Evolutionary conservation across 2,797 vertebrate genomes (phyloP).

Genomic region (Tokudaia muenninki): DNA sequence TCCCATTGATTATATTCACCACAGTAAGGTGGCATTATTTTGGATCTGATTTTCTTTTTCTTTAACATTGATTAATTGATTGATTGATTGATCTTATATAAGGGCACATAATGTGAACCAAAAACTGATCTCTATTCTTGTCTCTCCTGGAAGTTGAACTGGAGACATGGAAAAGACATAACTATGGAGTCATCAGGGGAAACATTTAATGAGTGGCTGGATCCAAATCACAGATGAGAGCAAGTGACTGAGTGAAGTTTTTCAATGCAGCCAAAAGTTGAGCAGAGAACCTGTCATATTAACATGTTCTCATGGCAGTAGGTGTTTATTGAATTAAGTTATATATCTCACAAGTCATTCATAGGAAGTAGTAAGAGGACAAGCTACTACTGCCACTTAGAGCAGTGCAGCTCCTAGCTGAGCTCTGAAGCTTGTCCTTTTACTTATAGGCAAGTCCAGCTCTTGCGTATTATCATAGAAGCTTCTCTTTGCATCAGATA

Average conservation of each 20-base stretch:
- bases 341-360: not conserved
- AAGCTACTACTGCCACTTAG: not conserved
- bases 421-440: not conserved
- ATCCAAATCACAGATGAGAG: not conserved
- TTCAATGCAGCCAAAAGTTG: not conserved
- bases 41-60: not conserved
- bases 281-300: not conserved
- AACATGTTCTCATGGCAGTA: not conserved
- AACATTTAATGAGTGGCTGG: not conserved
- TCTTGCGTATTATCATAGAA: not conserved
- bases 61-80: slow-evolving; percentile 1
- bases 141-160: not conserved
- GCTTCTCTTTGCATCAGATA: not conserved
- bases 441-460: not conserved
- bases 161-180: not conserved
- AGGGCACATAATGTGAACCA: not conserved
- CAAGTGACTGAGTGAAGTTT: not conserved
- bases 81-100: not conserved
- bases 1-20: slow-evolving; percentile 6
- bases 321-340: not conserved
- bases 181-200: not conserved
- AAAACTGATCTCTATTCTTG: not conserved
- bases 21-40: not conserved
- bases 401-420: not conserved
- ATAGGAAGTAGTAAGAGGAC: not conserved